A percentile compares a stretch with the other conserved stretches of the same genome.
phyloP scores from a whole-genome alignment of 2,797 vertebrate genomes.

The Hemibagrus guttatus region DNA sequence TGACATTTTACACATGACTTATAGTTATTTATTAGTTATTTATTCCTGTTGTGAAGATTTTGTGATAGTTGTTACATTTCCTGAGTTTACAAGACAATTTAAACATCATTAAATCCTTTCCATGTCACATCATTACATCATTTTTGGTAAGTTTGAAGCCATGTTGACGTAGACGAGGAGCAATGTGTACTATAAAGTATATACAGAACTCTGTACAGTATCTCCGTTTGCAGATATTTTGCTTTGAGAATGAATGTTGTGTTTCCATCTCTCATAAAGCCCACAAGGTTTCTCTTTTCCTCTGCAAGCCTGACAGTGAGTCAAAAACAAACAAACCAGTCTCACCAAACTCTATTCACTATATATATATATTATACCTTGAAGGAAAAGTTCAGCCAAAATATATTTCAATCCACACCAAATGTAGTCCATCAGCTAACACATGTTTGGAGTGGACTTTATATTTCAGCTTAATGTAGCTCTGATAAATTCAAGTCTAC shows the following conservation, averaged over 20 bases:
- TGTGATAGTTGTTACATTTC: neutral
- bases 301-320: neutral
- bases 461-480: no score
- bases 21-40: no score
- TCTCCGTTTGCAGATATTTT: neutral
- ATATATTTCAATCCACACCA: neutral
- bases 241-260: neutral
- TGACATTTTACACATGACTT: no score
- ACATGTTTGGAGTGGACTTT: neutral
- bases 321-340: neutral
- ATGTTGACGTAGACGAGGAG: neutral
- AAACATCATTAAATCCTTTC: neutral
- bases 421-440: neutral
- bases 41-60: no score
- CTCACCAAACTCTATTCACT: neutral
- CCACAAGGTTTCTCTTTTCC: constrained; percentile 17
- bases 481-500: neutral
- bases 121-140: neutral
- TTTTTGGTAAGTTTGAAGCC: neutral
- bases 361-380: constrained; percentile 1
- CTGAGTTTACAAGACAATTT: constrained; percentile 35
- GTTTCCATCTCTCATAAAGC: neutral
- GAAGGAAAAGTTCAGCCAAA: neutral
- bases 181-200: neutral
- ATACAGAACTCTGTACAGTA: neutral